Evolutionary conservation across 1,140 invertebrate genomes (phyloP), one percentile per base, ranked within the genome.

Genomic region (Eriosoma lanigerum): DNA sequence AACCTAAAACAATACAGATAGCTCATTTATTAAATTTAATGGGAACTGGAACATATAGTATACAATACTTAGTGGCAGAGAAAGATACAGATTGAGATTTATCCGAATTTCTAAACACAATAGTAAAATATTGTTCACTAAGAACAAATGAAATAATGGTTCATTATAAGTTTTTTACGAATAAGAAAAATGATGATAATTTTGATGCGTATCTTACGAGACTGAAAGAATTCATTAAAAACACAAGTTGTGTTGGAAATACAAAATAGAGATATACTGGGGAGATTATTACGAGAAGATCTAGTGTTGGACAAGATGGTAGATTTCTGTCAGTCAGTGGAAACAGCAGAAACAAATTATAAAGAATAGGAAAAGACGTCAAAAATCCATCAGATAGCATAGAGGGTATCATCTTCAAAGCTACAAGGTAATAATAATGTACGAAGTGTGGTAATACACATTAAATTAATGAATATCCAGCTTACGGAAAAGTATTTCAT

Each of bases 171-270:
- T 58, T 58, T 58, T 58, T 58, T 21, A 10, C 3, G 1, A 1
- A 58, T 26, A 58, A 29, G 19, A 54, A 54, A 54, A 54, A n/a
- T n/a, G n/a, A n/a, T n/a, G n/a, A n/a, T n/a, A n/a, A n/a, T 54
- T 54, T 54, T 54, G 52, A 54, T 54, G 52, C 32, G 6, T 62
- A 62, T 32, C 32, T 62, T 29, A 62, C 58, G 26, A 12, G 24
- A 15, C 58, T 62, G 3, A 62, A 62, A 62, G 29, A 62, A 15
- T 0, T 62, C 6, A 15, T 62, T 5, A 70, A 70, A 70, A 15
- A 46, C 66, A 17, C 66, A 70, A 48, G 26, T 70, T 13, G 21
- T 72, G 6, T 8, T 73, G 13, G 70, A n/a, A 52, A 73, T 73
- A 17, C 50, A 13, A 13, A 15, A 21, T 73, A 10, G 44, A 24